Evolutionary conservation across 2,888 invertebrate genomes (phyloP), one percentile per base, ranked within the genome.

Genomic region (Scaptomyza caliginosa): DNA sequence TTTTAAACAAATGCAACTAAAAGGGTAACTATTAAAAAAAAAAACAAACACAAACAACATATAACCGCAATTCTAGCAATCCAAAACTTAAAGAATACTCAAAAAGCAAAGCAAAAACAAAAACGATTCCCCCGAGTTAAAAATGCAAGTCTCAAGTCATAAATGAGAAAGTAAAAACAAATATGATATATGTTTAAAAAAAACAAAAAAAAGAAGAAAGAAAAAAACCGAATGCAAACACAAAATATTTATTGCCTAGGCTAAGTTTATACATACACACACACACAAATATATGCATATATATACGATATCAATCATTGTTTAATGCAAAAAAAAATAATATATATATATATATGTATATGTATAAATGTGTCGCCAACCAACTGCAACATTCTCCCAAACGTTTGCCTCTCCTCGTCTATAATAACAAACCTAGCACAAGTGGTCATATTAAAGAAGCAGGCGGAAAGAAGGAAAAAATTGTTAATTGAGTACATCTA

Each of bases 191-290:
- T 21, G 4, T 21, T 21, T n/a, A n/a, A n/a, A 26, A 28, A 28
- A 51, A 45, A 38, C 23, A 24, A 24, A 39, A 19, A 38, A 21
- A 30, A n/a, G n/a, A 34, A 36, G 42, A 34, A 52, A 30, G 39
- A 19, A 8, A 1, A 1, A 16, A 24, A n/a, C 43, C 17, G 11
- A 42, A 46, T 8, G 30, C 56, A 55, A 62, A 54, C 32, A 67
- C 34, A 34, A 34, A 68, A 71, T 81, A 86, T 81, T 81, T 81
- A 81, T 81, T 81, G 81, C 57, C 58, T 83, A 81, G 86, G 54
- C 57, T 81, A 81, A 81, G 81, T 63, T 73, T 73, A 60, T 60
- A 78, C 59, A 70, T 67, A 55, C 34, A 52, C 21, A 52, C 23
- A 65, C 23, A 52, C 51, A 50, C 40, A 45, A 38, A 45, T 48